phyloP scores from a whole-genome alignment of 35 echinoderm and acorn worm genomes.

The Lytechinus pictus region DNA sequence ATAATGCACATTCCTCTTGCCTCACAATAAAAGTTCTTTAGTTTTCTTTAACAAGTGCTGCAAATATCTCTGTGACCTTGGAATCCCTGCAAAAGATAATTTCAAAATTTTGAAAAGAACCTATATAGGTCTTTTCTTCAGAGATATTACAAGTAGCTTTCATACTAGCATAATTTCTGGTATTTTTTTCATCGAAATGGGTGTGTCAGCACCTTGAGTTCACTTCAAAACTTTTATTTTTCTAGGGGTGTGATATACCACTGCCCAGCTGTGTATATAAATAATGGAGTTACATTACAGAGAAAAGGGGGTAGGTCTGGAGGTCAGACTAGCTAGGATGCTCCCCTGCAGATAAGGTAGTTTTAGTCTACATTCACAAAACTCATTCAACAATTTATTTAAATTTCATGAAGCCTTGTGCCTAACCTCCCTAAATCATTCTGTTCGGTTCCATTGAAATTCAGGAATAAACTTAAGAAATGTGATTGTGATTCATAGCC shows the following conservation, averaged over 20 bases:
- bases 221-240: not conserved
- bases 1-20: no score
- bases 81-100: no score
- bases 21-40: no score
- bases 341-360: not conserved
- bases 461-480: not conserved
- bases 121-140: no score
- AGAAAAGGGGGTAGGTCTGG: not conserved
- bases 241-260: not conserved
- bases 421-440: not conserved
- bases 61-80: no score
- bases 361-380: not conserved
- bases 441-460: not conserved
- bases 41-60: no score
- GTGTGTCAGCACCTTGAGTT: not conserved
- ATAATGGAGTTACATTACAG: not conserved
- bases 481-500: not conserved
- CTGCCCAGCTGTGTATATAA: not conserved
- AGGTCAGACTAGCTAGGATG: not conserved
- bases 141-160: no score
- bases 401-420: not conserved
- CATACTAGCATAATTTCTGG: no score
- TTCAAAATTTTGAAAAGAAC: no score
- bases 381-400: not conserved
- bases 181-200: no score